Percentiles rank a stretch among this genome's conserved stretches.
These are phyloP conservation scores for Ephydatia muelleri DNA, from an alignment of 37 sponge, comb jelly and placozoan species.

Conservation along the genomic window DNA sequence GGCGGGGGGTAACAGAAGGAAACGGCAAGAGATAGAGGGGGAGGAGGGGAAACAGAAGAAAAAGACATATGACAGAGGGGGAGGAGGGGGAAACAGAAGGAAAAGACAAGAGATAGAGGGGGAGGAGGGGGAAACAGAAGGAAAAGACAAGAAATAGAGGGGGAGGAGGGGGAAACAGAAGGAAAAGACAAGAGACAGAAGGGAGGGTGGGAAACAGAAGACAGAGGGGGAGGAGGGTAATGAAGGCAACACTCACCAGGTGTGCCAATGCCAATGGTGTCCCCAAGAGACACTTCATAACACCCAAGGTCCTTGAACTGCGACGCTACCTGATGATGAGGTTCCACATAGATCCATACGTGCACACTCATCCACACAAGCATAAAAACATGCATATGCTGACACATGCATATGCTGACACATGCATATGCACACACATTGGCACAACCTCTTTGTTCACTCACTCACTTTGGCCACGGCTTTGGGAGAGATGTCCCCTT, in stretches of 20 bases:
- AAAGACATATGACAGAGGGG: too few species aligned
- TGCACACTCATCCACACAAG: too few species aligned
- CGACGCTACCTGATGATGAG: slow-evolving; percentile 84
- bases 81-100: not conserved
- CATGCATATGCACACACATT: not conserved
- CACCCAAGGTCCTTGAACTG: slow-evolving; percentile 87
- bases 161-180: too few species aligned
- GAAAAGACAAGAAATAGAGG: too few species aligned
- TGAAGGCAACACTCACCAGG: slow-evolving; percentile 56
- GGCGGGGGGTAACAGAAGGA: too few species aligned
- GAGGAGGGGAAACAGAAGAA: not conserved
- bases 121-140: not conserved
- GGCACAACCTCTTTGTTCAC: not conserved
- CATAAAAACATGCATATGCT: not conserved
- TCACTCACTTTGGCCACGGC: slow-evolving; percentile 83
- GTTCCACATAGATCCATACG: not conserved
- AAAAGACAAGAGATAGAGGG: too few species aligned
- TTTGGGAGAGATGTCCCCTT: slow-evolving; percentile 81
- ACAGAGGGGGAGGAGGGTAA: not conserved
- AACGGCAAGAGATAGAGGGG: too few species aligned
- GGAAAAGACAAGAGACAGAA: too few species aligned
- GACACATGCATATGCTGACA: not conserved
- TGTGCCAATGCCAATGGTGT: slow-evolving; percentile 98
- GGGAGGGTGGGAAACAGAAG: too few species aligned
- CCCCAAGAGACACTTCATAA: slow-evolving; percentile 98